Evolutionary conservation across 2,797 vertebrate genomes (phyloP).

Genomic region (Gambusia yucatana): DNA sequence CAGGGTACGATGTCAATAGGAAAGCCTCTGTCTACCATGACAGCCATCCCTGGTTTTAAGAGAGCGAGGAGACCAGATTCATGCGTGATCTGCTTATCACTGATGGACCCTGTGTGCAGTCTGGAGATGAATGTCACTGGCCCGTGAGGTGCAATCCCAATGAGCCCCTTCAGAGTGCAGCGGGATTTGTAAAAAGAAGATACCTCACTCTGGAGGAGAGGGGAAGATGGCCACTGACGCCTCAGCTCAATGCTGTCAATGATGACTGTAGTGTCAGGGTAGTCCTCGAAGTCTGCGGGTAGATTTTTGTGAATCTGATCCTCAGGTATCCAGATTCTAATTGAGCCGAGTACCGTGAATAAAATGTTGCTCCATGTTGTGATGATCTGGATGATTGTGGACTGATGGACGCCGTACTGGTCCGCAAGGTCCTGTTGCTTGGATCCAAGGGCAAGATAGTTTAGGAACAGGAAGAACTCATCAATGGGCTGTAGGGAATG

Average conservation of each 20-base stretch:
- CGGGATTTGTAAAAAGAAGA: background rate
- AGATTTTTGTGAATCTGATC: no score
- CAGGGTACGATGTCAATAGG: background rate
- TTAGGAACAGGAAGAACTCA: no score
- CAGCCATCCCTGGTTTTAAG: background rate
- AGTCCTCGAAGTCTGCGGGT: background rate
- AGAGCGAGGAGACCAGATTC: background rate
- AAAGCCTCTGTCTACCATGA: constrained; percentile 4
- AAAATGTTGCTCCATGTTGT: no score
- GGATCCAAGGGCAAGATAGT: no score
- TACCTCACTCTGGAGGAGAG: background rate
- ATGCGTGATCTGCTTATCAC: background rate
- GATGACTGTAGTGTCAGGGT: constrained; percentile 7
- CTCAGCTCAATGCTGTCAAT: background rate
- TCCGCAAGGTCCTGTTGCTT: no score
- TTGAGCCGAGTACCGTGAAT: no score
- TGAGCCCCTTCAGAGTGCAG: constrained; percentile 1
- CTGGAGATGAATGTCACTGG: background rate
- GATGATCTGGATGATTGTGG: no score
- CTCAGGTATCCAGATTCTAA: no score
- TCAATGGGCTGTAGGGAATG: background rate
- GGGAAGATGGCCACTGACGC: background rate
- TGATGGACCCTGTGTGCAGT: background rate
- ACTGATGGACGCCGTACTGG: no score
- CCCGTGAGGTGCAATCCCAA: constrained; percentile 1